Evolutionary conservation across 2,888 invertebrate species (phyloP).

Genomic region (Endomychus coccineus): DNA sequence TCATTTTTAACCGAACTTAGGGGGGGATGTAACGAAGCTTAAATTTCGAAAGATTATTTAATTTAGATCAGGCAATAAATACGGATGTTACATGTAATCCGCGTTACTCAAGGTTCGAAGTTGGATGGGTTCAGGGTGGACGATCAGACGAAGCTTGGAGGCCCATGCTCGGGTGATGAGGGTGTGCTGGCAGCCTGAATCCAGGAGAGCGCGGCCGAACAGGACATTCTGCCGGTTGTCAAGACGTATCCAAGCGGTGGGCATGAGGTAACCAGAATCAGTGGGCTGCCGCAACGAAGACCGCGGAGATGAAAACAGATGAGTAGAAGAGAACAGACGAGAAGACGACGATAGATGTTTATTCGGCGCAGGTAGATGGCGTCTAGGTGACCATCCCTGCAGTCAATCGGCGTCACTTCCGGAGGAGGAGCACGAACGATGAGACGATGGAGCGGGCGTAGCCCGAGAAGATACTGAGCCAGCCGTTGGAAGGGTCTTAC

Average conservation of each 20-base stretch:
- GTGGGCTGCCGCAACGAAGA: constrained; percentile 3
- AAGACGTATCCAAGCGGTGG: constrained; percentile 1
- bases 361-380: too few species aligned
- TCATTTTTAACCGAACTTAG: too few species aligned
- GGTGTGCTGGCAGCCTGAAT: constrained; percentile 4
- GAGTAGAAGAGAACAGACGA: not conserved
- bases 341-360: constrained; percentile 1
- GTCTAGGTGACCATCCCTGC: too few species aligned
- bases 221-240: not conserved
- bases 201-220: constrained; percentile 1
- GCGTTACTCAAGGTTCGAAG: constrained; percentile 5
- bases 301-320: constrained; percentile 5
- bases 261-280: constrained; percentile 2
- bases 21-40: too few species aligned
- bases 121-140: not conserved
- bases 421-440: too few species aligned
- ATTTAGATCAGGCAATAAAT: too few species aligned
- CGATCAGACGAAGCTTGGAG: not conserved
- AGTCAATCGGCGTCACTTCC: too few species aligned
- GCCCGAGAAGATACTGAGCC: too few species aligned
- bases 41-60: too few species aligned
- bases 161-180: not conserved
- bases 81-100: too few species aligned
- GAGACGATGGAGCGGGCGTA: too few species aligned
- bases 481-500: too few species aligned